A percentile compares a stretch with the other conserved stretches of the same genome.
These are phyloP conservation scores for Urocynchramus pylzowi DNA, from an alignment of 2,113 vertebrate species.

Conservation along the genomic window DNA sequence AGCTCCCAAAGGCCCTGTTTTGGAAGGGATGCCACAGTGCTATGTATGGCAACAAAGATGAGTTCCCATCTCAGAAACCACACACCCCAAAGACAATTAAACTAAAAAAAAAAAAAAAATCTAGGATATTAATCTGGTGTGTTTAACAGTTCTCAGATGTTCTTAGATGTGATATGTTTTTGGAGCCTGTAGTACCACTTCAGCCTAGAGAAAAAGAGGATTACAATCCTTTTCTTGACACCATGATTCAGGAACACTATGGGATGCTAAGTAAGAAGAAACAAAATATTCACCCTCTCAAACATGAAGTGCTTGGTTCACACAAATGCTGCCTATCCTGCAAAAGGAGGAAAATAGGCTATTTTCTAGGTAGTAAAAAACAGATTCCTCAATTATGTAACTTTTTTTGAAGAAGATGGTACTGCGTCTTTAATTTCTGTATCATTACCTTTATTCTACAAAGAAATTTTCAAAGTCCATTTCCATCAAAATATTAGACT, in stretches of 20 bases:
- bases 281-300: background rate
- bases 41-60: background rate
- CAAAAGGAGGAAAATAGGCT: background rate
- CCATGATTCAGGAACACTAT: background rate
- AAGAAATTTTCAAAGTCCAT: background rate
- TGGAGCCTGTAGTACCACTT: background rate
- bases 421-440: background rate
- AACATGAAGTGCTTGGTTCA: background rate
- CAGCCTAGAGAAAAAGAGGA: background rate
- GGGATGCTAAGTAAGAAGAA: background rate
- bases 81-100: background rate
- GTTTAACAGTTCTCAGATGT: background rate
- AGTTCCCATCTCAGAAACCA: background rate
- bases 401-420: background rate
- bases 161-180: background rate
- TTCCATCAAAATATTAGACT: background rate
- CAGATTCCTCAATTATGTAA: background rate
- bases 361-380: background rate
- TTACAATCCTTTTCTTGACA: background rate
- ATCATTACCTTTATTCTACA: background rate
- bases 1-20: background rate
- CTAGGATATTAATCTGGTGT: background rate
- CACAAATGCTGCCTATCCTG: background rate
- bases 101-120: background rate
- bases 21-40: background rate